phyloP scores from a whole-genome alignment of 1,140 invertebrate genomes.

The Scaptomyza pallida region DNA sequence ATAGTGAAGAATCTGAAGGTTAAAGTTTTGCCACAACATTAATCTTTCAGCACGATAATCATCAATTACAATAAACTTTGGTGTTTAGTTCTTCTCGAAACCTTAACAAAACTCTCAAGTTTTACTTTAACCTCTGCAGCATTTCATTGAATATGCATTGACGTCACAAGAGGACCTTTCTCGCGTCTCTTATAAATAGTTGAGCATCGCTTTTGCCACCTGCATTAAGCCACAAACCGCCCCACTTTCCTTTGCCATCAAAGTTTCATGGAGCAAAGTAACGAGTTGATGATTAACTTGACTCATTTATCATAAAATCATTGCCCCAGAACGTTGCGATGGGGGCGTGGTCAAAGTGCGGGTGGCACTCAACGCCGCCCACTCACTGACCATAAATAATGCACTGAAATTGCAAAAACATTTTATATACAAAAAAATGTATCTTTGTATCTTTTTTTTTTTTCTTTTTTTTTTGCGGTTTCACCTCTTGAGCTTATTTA shows the following conservation, averaged over 20 bases:
- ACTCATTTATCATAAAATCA: constrained; percentile 72
- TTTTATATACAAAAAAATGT: constrained; percentile 34
- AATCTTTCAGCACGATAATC: constrained; percentile 33
- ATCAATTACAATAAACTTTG: constrained; percentile 37
- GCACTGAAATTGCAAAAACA: constrained; percentile 40
- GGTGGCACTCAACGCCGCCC: constrained; percentile 15
- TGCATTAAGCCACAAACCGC: constrained; percentile 21
- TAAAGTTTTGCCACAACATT: constrained; percentile 29
- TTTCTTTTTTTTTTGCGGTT: constrained; percentile 22
- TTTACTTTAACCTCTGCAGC: constrained; percentile 21
- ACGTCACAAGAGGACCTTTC: constrained; percentile 23
- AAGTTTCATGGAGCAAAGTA: neutral
- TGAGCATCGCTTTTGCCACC: constrained; percentile 31
- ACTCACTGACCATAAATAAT: constrained; percentile 57
- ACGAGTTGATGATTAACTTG: constrained; percentile 58
- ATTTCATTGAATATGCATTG: constrained; percentile 38
- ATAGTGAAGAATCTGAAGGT: constrained; percentile 7
- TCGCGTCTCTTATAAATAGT: constrained; percentile 35
- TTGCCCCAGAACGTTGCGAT: constrained; percentile 39
- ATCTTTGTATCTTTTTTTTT: constrained; percentile 23
- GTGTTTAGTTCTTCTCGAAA: neutral
- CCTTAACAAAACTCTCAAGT: neutral
- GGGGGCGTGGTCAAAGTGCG: neutral
- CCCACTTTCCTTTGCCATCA: neutral
- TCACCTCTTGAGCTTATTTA: constrained; percentile 34